phyloP scores from a whole-genome alignment of 2,797 vertebrate species.

The Pterois miles region DNA sequence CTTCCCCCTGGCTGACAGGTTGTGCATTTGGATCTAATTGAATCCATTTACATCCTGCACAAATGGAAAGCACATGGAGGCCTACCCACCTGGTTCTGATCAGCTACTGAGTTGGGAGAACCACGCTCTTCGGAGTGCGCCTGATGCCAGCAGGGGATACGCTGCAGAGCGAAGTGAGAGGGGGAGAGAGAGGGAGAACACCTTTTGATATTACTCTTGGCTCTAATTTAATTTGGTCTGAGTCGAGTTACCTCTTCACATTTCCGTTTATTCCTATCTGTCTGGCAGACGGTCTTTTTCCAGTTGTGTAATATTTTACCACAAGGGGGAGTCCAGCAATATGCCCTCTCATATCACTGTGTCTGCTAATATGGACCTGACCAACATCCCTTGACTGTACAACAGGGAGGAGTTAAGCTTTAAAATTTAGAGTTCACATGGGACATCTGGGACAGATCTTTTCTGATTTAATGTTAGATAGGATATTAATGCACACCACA shows the following conservation, averaged over 20 bases:
- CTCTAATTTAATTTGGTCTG: constrained; percentile 63
- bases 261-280: constrained; percentile 40
- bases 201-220: constrained; percentile 65
- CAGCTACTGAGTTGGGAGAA: constrained; percentile 83
- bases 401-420: not conserved
- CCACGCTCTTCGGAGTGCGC: constrained; percentile 60
- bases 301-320: constrained; percentile 55
- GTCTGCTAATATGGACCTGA: constrained; percentile 3
- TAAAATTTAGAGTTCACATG: not conserved
- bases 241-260: constrained; percentile 43
- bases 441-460: not conserved
- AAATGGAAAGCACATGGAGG: constrained; percentile 85
- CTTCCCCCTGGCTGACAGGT: constrained; percentile 82
- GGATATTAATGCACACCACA: constrained; percentile 1
- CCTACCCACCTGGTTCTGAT: constrained; percentile 84
- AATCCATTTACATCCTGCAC: constrained; percentile 83
- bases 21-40: constrained; percentile 86
- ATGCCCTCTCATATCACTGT: constrained; percentile 1
- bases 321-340: constrained; percentile 76
- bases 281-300: constrained; percentile 30
- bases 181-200: constrained; percentile 48
- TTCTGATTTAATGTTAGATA: not conserved
- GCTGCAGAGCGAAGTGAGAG: constrained; percentile 35
- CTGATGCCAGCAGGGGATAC: constrained; percentile 69
- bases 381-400: not conserved